A percentile compares a stretch with the other conserved stretches of the same genome.
Conservation (phyloP, 1,140 invertebrate species). For the honey bee (Apis mellifera) region Amel_HAv3.1 CM009940.2:7162001-7162500, state of each 20-base stretch:
- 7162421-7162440: constrained; percentile 74
- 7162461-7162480: constrained; percentile 52
- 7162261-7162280: constrained; percentile 71
- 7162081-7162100: no score
- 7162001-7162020: no score
- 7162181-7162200: neutral
- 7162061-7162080: no score
- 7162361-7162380: no score
- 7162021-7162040: no score
- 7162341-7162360: neutral
- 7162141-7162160: neutral
- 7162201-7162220: neutral
- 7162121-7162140: neutral
- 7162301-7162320: constrained; percentile 58
- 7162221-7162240: constrained; percentile 76
- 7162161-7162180: neutral
- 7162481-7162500: constrained; percentile 46
- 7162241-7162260: constrained; percentile 77
- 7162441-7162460: constrained; percentile 78
- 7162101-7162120: no score
- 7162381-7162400: neutral
- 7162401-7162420: constrained; percentile 40
- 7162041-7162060: no score
- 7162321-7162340: neutral
- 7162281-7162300: constrained; percentile 68